Evolutionary conservation across 2,113 vertebrate genomes (phyloP).

Genomic region (Prolemur simus): DNA sequence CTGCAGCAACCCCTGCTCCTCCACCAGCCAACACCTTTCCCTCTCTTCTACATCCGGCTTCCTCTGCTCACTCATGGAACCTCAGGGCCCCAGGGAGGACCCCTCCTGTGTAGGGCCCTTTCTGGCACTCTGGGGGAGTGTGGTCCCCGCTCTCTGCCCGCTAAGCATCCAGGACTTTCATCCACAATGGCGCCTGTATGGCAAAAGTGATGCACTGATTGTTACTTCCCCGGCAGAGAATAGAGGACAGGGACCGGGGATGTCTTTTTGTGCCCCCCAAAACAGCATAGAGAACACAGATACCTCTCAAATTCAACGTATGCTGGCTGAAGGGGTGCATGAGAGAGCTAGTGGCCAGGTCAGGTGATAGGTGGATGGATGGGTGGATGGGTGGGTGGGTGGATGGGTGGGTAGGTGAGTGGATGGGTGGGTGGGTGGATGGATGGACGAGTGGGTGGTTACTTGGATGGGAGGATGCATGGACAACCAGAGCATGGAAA

Average conservation of each 20-base stretch:
- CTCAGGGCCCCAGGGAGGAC: not conserved
- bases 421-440: no score
- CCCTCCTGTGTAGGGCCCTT: not conserved
- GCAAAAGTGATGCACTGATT: not conserved
- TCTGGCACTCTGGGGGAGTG: not conserved
- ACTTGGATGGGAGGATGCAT: not conserved
- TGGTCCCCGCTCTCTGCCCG: not conserved
- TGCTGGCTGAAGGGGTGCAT: not conserved
- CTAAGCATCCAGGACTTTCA: not conserved
- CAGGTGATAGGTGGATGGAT: not conserved
- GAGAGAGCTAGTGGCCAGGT: not conserved
- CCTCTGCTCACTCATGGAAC: not conserved
- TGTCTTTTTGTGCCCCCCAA: not conserved
- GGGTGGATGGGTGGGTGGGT: not conserved
- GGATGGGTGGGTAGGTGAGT: no score
- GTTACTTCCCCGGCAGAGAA: not conserved
- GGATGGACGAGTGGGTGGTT: rapidly evolving
- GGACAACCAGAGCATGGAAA: no score
- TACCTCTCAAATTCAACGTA: not conserved
- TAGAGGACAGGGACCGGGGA: no score
- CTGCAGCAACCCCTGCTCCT: not conserved
- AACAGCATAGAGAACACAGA: not conserved
- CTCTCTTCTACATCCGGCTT: not conserved
- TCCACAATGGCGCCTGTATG: not conserved
- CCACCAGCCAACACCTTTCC: not conserved